A percentile compares a stretch with the other conserved stretches of the same genome.
These are phyloP conservation scores for Cyprinodon tularosa DNA, from an alignment of 2,113 vertebrate genomes.

Conservation along the genomic window DNA sequence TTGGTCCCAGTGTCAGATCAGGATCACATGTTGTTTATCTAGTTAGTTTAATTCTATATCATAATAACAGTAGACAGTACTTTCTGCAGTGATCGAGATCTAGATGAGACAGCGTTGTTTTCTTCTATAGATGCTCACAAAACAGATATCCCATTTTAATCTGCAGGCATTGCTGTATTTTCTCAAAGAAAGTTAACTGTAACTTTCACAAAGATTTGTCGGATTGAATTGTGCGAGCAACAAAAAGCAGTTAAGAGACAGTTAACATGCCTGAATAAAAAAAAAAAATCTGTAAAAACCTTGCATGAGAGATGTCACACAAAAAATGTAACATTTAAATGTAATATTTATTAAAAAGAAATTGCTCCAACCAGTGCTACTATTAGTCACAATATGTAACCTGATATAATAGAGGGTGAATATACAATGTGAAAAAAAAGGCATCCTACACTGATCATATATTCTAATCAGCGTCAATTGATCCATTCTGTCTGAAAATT, in stretches of 20 bases:
- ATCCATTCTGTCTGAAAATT: conserved; percentile 16
- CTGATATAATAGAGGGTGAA: conserved; percentile 18
- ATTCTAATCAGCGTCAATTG: conserved; percentile 27
- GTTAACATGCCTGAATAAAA: not conserved
- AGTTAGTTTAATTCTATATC: not conserved
- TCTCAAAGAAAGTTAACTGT: not conserved
- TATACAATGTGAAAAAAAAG: conserved; percentile 5
- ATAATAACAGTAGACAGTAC: conserved; percentile 18
- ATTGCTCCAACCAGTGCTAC: conserved; percentile 51
- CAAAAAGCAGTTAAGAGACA: not conserved
- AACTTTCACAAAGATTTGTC: conserved; percentile 16
- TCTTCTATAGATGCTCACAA: not conserved
- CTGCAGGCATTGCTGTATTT: conserved; percentile 1
- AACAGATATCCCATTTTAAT: conserved; percentile 1
- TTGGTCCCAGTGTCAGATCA: conserved; percentile 74
- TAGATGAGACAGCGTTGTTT: not conserved
- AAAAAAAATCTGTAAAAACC: conserved; percentile 9
- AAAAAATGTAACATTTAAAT: conserved; percentile 3
- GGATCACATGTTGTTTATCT: conserved; percentile 30
- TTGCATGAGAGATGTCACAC: not conserved
- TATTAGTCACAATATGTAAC: conserved; percentile 25
- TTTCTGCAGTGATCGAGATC: conserved; percentile 10
- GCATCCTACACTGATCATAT: conserved; percentile 6
- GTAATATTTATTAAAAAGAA: conserved; percentile 6
- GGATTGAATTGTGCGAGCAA: not conserved